phyloP scores from a whole-genome alignment of 2,113 vertebrate genomes.

The Corynorhinus townsendii region DNA sequence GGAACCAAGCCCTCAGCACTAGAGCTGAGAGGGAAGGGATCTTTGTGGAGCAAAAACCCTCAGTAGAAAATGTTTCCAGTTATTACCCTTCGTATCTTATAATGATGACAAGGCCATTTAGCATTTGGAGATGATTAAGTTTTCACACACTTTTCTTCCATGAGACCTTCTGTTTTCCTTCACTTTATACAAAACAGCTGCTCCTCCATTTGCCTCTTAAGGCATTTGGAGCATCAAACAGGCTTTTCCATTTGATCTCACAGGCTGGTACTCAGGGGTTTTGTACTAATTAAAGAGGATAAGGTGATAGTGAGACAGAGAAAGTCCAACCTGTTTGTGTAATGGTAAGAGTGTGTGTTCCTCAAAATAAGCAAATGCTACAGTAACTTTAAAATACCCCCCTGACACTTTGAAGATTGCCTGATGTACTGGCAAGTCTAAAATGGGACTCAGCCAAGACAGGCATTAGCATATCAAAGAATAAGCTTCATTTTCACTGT shows the following conservation, averaged over 20 bases:
- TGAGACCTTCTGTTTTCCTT: not conserved
- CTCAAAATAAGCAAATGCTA: conserved; percentile 55
- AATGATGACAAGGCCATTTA: conserved; percentile 56
- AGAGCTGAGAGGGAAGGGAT: not conserved
- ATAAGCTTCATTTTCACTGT: conserved; percentile 58
- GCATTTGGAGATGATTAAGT: conserved; percentile 41
- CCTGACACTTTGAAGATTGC: conserved; percentile 60
- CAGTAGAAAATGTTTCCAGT: not conserved
- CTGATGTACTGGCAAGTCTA: conserved; percentile 46
- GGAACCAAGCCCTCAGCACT: not conserved
- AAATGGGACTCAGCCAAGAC: conserved; percentile 64
- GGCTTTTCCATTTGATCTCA: conserved; percentile 66
- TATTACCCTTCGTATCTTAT: not conserved
- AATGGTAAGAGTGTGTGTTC: conserved; percentile 16
- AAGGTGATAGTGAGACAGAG: conserved; percentile 62
- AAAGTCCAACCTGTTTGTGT: conserved; percentile 32
- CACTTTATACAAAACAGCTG: conserved; percentile 63
- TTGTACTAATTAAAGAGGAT: conserved; percentile 58
- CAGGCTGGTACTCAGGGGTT: conserved; percentile 38
- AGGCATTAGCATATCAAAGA: conserved; percentile 74
- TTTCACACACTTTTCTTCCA: conserved; percentile 48
- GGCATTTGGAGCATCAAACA: conserved; percentile 60
- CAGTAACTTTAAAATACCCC: conserved; percentile 47
- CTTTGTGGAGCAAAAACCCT: not conserved
- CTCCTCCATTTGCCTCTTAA: conserved; percentile 34